phyloP scores from a whole-genome alignment of 2,797 vertebrate species.

The Anas georgica region DNA sequence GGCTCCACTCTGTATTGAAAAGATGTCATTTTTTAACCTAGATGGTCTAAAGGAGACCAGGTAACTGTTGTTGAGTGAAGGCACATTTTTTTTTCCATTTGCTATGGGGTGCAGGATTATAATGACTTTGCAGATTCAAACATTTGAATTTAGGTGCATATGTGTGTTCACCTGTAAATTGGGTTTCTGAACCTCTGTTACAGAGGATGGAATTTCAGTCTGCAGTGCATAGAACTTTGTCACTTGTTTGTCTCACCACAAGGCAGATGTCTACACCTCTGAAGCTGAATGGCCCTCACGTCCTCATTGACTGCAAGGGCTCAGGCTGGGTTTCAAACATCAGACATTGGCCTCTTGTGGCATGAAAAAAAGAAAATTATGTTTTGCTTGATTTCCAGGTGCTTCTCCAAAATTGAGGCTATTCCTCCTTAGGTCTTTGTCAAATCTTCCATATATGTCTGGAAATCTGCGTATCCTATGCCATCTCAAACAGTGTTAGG shows the following conservation, averaged over 20 bases:
- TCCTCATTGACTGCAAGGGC: background rate
- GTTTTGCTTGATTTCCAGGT: background rate
- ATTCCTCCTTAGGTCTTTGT: background rate
- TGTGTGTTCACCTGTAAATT: background rate
- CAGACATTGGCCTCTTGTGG: background rate
- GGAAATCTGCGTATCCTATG: background rate
- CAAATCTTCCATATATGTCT: background rate
- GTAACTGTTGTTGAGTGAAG: background rate
- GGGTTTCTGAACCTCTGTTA: background rate
- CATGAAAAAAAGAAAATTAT: background rate
- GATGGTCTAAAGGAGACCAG: background rate
- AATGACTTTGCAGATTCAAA: background rate
- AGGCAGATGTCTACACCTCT: rapidly evolving
- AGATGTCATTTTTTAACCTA: background rate
- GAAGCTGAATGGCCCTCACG: background rate
- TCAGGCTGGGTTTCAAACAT: background rate
- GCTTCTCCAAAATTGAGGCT: background rate
- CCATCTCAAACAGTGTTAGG: background rate
- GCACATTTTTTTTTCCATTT: background rate
- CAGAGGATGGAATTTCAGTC: background rate
- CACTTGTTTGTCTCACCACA: background rate
- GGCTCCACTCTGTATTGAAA: background rate
- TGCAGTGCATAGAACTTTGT: background rate
- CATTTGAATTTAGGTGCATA: background rate
- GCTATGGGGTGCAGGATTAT: background rate